Percentiles rank a stretch among this genome's conserved stretches.
Evolutionary conservation across 2,888 invertebrate genomes (phyloP).

Genomic region (Stenichneumon culpator): DNA sequence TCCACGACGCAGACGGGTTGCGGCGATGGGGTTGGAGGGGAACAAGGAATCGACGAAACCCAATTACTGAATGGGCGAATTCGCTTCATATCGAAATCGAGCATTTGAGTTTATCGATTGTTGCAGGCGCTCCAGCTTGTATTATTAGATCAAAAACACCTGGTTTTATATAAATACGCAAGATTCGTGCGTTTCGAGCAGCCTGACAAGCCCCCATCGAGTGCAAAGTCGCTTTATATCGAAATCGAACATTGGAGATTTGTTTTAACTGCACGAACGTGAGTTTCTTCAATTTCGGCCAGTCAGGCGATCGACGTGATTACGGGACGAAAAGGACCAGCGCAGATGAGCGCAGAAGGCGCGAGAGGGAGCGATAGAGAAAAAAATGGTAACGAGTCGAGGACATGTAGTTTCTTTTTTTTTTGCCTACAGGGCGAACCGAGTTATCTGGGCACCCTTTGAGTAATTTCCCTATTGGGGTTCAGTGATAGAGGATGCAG

Average conservation of each 20-base stretch:
- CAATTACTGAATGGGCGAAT: constrained; percentile 67
- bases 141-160: too few species aligned
- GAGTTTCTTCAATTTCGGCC: neutral
- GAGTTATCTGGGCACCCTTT: constrained; percentile 25
- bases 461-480: constrained; percentile 59
- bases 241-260: too few species aligned
- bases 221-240: too few species aligned
- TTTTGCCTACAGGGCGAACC: neutral
- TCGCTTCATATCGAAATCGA: too few species aligned
- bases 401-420: constrained; percentile 14
- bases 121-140: too few species aligned
- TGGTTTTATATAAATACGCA: too few species aligned
- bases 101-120: too few species aligned
- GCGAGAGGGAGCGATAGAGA: neutral
- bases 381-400: constrained; percentile 17
- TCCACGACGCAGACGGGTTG: neutral
- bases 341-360: neutral
- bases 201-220: too few species aligned
- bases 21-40: constrained; percentile 42
- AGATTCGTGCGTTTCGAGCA: too few species aligned
- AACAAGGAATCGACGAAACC: constrained; percentile 66
- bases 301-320: too few species aligned
- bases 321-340: neutral
- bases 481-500: constrained; percentile 48
- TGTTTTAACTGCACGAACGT: too few species aligned